Percentiles rank a stretch among this genome's conserved stretches.
Conservation (phyloP, 2,113 vertebrate genomes). For the Gallinago media region DNA sequence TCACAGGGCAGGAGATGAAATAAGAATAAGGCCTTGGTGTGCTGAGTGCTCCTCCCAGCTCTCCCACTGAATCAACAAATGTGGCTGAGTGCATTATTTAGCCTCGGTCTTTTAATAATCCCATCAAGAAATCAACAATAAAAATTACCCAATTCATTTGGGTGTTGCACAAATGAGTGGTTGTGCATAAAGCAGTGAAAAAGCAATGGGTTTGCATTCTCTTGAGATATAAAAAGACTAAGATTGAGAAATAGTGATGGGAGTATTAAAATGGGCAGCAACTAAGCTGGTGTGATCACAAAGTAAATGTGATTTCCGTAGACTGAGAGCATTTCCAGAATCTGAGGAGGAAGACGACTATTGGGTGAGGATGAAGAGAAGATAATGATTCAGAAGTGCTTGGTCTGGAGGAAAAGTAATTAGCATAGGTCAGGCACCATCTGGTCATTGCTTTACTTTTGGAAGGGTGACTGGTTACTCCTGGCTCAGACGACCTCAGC, state of each 20-base stretch:
- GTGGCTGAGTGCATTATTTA: background rate
- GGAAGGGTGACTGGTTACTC: background rate
- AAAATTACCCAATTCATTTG: background rate
- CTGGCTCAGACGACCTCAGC: background rate
- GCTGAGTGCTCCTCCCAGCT: background rate
- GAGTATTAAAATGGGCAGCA: background rate
- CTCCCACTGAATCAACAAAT: background rate
- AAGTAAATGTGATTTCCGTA: background rate
- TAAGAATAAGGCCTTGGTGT: background rate
- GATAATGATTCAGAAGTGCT: background rate
- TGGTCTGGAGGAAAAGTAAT: background rate
- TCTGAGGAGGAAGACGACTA: background rate
- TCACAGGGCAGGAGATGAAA: background rate
- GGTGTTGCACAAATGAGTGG: background rate
- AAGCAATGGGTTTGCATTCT: background rate
- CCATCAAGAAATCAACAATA: background rate
- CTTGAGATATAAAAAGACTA: background rate
- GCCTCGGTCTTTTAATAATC: background rate
- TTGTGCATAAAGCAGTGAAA: background rate
- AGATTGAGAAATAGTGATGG: background rate
- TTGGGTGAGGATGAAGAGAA: background rate
- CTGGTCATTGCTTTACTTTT: background rate
- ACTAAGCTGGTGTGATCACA: fast-evolving
- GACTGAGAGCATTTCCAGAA: background rate
- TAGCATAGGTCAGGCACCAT: background rate